Percentiles rank a stretch among this genome's conserved stretches.
phyloP scores from a whole-genome alignment of 2,113 vertebrate species.

The Bagarius yarrelli region DNA sequence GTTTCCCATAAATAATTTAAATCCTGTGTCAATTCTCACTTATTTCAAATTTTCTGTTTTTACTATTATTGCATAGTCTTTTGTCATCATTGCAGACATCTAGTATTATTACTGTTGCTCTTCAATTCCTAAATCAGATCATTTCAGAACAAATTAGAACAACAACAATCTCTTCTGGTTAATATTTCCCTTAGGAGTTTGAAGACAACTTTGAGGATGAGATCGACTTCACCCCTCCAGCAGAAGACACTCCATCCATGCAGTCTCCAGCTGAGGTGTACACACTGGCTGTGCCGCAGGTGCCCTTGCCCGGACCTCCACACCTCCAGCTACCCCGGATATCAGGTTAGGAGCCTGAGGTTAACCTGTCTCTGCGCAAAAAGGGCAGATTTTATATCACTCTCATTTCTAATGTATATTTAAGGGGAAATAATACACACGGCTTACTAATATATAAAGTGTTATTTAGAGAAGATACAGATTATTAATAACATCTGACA shows the following conservation, averaged over 20 bases:
- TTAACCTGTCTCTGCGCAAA: neutral
- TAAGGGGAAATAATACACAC: neutral
- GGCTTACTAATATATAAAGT: neutral
- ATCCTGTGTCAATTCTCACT: neutral
- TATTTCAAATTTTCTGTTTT: too few relatives aligned
- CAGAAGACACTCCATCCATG: constrained; percentile 94
- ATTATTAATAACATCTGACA: neutral
- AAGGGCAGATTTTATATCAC: neutral
- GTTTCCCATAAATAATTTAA: neutral
- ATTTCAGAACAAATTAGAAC: neutral
- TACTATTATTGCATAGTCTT: neutral
- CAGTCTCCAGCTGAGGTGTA: constrained; percentile 95
- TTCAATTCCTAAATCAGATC: neutral
- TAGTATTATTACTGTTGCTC: neutral
- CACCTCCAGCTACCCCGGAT: constrained; percentile 79
- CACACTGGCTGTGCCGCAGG: constrained; percentile 86
- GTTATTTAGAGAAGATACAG: neutral
- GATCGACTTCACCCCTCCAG: constrained; percentile 95
- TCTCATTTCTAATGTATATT: neutral
- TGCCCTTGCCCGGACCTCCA: constrained; percentile 83
- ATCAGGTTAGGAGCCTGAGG: constrained; percentile 71
- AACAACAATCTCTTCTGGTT: neutral
- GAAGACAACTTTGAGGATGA: constrained; percentile 98
- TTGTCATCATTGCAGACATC: neutral
- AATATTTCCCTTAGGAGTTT: constrained; percentile 79